Conservation (phyloP, 2,888 invertebrate genomes). For the Cephalotes varians region DNA sequence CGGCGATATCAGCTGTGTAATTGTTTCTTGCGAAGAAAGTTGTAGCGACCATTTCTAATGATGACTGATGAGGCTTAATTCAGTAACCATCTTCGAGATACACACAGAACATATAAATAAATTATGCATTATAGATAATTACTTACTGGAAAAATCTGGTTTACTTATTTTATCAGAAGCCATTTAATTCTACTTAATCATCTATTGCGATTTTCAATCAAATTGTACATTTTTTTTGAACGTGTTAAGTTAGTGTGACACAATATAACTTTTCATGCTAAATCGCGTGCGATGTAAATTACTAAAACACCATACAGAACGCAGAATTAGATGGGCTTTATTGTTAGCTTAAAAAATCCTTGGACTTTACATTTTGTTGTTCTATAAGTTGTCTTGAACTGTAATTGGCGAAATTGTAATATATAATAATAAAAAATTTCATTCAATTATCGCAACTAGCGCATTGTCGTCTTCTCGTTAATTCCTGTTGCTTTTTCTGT, state of each 20-base stretch:
- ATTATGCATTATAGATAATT: background rate
- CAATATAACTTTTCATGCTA: too few relatives aligned
- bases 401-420: background rate
- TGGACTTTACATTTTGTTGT: too few relatives aligned
- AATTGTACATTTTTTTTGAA: background rate
- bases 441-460: conserved; percentile 13
- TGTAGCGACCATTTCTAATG: conserved; percentile 34
- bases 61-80: conserved; percentile 36
- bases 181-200: background rate
- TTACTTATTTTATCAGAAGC: background rate
- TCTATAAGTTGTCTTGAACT: background rate
- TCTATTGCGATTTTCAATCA: background rate
- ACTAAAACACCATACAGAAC: too few relatives aligned
- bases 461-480: conserved; percentile 6
- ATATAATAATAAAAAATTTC: background rate
- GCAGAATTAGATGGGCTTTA: too few relatives aligned
- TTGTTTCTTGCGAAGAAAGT: conserved; percentile 50
- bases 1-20: conserved; percentile 44
- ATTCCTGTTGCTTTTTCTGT: background rate
- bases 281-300: too few relatives aligned
- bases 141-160: background rate
- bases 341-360: background rate
- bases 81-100: background rate
- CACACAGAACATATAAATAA: background rate
- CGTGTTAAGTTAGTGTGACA: too few relatives aligned